A percentile compares a stretch with the other conserved stretches of the same genome.
These are phyloP conservation scores for Emys orbicularis DNA, from an alignment of 2,797 vertebrate species.

Conservation along the genomic window DNA sequence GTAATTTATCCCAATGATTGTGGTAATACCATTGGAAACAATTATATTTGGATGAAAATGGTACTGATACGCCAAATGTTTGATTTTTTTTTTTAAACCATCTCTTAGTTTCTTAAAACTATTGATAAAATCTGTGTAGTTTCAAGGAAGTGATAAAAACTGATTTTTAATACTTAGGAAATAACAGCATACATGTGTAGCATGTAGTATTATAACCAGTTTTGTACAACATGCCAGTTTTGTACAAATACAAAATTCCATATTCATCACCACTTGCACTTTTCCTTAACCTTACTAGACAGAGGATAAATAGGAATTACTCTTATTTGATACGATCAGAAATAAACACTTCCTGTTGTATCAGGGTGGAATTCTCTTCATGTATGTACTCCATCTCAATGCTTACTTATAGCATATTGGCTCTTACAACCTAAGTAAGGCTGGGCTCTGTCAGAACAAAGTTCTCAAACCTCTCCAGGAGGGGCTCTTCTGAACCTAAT, in stretches of 20 bases:
- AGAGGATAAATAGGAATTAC: background rate
- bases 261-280: background rate
- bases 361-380: background rate
- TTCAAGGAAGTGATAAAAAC: background rate
- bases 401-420: background rate
- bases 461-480: background rate
- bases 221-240: background rate
- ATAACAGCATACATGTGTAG: background rate
- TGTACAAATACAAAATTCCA: background rate
- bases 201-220: background rate
- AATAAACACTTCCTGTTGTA: background rate
- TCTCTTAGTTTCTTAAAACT: background rate
- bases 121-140: background rate
- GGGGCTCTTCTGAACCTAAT: background rate
- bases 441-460: background rate
- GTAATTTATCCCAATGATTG: background rate
- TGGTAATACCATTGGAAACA: background rate
- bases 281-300: background rate
- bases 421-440: background rate
- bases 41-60: background rate
- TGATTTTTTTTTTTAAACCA: background rate
- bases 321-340: background rate
- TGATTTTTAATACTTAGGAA: background rate
- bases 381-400: background rate
- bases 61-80: background rate